A percentile compares a stretch with the other conserved stretches of the same genome.
phyloP scores from a whole-genome alignment of 2,113 vertebrate genomes.

The Diadophis punctatus region DNA sequence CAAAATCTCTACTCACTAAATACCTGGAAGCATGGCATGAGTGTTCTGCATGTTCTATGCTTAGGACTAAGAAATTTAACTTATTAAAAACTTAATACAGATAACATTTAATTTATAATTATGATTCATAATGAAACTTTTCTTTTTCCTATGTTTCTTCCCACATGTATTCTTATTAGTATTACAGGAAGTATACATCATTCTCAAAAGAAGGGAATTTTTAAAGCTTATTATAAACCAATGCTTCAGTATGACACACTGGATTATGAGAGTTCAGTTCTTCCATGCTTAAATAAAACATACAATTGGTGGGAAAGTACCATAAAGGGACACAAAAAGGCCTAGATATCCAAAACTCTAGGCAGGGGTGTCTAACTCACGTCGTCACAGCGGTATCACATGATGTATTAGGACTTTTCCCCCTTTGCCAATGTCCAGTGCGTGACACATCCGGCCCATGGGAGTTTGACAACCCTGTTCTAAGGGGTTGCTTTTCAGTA shows the following conservation, averaged over 20 bases:
- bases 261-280: constrained; percentile 18
- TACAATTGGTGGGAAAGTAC: too few species aligned
- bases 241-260: constrained; percentile 42
- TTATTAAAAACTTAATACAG: background rate
- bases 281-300: background rate
- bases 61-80: background rate
- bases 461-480: too few species aligned
- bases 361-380: too few species aligned
- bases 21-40: background rate
- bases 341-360: too few species aligned
- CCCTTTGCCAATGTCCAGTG: too few species aligned
- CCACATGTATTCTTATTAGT: constrained; percentile 37
- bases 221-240: background rate
- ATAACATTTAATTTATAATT: background rate
- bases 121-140: constrained; percentile 52
- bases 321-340: background rate
- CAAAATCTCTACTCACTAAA: background rate
- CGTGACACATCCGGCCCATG: too few species aligned
- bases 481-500: background rate
- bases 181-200: constrained; percentile 9
- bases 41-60: background rate
- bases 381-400: too few species aligned
- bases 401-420: too few species aligned
- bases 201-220: constrained; percentile 40
- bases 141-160: background rate